Evolutionary conservation across 2,797 vertebrate species (phyloP).

Genomic region (Sciurus vulgaris): DNA sequence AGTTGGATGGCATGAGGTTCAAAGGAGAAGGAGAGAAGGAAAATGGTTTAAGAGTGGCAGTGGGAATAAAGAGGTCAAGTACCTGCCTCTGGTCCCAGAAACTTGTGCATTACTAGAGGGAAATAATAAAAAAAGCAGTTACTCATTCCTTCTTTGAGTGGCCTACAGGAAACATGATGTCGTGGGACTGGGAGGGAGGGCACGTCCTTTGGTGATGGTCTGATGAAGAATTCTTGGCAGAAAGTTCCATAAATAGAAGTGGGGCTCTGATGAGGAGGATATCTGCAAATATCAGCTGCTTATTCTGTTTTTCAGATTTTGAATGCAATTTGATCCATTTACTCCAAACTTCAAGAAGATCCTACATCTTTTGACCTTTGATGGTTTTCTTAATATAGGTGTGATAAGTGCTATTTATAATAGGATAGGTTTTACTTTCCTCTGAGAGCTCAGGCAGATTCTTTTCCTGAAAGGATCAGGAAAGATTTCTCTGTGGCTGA

Average conservation of each 20-base stretch:
- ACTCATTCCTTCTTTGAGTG: not conserved
- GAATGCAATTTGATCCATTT: not conserved
- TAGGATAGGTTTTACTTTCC: not conserved
- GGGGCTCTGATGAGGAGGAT: not conserved
- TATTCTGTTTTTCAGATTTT: not conserved
- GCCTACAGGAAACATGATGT: not conserved
- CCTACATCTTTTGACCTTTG: not conserved
- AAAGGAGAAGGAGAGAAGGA: not conserved
- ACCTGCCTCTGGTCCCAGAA: not conserved
- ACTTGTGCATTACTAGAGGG: not conserved
- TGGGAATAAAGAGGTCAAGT: no score
- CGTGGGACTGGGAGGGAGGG: not conserved
- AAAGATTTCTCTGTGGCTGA: not conserved
- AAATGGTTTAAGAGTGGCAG: not conserved
- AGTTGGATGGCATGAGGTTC: not conserved
- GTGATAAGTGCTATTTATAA: not conserved
- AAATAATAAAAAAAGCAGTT: no score
- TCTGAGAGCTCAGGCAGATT: not conserved
- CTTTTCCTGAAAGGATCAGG: not conserved
- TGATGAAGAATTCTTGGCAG: not conserved
- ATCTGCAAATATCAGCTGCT: not conserved
- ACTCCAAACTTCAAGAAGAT: not conserved
- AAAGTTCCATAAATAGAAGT: not conserved
- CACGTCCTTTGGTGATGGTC: not conserved
- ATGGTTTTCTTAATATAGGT: not conserved